These are phyloP conservation scores for Sciurus niger DNA, from an alignment of 2,113 vertebrate genomes.

Conservation along the genomic window DNA sequence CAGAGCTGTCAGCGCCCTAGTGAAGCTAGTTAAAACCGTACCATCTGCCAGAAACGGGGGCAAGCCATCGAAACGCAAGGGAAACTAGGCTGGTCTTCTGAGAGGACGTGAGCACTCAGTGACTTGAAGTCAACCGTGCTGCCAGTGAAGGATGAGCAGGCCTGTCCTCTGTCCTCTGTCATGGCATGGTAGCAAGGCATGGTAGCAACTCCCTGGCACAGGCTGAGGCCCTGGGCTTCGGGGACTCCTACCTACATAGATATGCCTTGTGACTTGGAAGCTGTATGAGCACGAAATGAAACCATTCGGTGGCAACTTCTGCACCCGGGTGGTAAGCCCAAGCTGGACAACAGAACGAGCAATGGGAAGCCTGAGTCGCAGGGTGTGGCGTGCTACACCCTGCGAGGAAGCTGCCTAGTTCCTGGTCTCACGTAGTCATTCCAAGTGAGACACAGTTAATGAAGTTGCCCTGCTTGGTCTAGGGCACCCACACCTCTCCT, in stretches of 20 bases:
- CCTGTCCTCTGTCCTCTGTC: background rate
- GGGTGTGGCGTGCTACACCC: background rate
- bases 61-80: background rate
- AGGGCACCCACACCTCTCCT: no score
- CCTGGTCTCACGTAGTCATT: background rate
- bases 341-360: fast-evolving
- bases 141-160: background rate
- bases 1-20: background rate
- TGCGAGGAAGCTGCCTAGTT: background rate
- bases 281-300: background rate
- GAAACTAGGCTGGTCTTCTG: background rate
- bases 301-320: background rate
- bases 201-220: background rate
- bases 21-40: background rate
- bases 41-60: background rate
- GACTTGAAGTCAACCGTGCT: no score
- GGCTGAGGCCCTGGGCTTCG: background rate
- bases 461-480: no score
- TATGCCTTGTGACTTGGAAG: background rate
- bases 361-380: background rate
- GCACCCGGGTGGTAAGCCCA: no score
- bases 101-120: background rate
- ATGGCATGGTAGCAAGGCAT: background rate
- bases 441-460: background rate
- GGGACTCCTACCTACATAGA: background rate